These are phyloP conservation scores for Steinernema feltiae DNA, from an alignment of 1,140 invertebrate species.

Conservation along the genomic window DNA sequence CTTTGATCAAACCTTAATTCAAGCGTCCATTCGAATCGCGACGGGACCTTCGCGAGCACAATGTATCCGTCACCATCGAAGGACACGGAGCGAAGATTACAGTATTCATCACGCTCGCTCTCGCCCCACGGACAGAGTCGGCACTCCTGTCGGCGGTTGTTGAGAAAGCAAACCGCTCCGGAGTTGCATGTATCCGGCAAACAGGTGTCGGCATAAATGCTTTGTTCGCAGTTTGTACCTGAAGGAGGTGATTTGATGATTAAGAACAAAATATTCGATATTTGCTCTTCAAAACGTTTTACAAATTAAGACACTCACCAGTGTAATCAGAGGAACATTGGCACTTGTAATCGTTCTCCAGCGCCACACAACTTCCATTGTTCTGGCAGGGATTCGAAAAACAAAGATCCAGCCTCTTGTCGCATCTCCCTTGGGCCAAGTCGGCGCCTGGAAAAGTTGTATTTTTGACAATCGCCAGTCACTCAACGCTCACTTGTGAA, in stretches of 20 bases:
- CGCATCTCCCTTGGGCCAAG: conserved; percentile 56
- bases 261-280: conserved; percentile 11
- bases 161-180: conserved; percentile 48
- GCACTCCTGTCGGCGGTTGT: conserved; percentile 36
- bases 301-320: conserved; percentile 54
- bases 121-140: conserved; percentile 40
- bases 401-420: conserved; percentile 91
- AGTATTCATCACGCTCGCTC: conserved; percentile 45
- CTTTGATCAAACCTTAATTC: conserved; percentile 55
- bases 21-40: conserved; percentile 53
- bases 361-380: conserved; percentile 75
- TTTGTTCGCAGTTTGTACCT: conserved; percentile 76
- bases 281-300: conserved; percentile 11
- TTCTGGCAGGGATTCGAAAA: conserved; percentile 91
- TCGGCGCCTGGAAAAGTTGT: conserved; percentile 19
- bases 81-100: conserved; percentile 45
- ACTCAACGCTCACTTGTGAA: conserved; percentile 62
- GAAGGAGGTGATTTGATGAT: no score
- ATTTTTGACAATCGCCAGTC: neutral
- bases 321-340: conserved; percentile 70
- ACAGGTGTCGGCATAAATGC: conserved; percentile 67
- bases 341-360: conserved; percentile 87
- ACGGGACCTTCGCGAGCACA: conserved; percentile 38
- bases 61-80: conserved; percentile 48
- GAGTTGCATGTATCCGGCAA: conserved; percentile 60